Conservation (phyloP, 2,113 vertebrate species). For the Nettapus auritus region DNA sequence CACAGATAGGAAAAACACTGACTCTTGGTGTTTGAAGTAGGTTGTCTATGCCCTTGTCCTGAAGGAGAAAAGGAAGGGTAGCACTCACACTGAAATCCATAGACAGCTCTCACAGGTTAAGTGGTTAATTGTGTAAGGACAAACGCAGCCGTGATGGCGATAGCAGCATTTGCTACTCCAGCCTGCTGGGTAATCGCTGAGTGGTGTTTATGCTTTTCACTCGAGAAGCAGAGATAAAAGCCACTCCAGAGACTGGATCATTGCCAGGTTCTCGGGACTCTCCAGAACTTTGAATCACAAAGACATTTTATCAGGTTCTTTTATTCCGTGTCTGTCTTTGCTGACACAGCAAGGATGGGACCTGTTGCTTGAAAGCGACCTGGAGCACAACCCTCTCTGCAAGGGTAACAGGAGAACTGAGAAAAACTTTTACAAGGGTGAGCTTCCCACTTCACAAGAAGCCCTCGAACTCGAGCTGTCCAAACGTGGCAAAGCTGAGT, state of each 20-base stretch:
- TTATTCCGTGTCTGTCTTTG: not conserved
- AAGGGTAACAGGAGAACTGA: not conserved
- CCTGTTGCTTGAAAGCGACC: not conserved
- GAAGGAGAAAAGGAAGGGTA: slow-evolving; percentile 36
- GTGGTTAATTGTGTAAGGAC: slow-evolving; percentile 52
- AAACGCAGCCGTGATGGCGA: not conserved
- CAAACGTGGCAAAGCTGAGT: not conserved
- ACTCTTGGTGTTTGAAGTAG: slow-evolving; percentile 3
- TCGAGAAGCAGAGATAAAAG: slow-evolving; percentile 29
- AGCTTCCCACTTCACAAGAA: not conserved
- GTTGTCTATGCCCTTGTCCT: slow-evolving; percentile 28
- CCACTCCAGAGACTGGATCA: slow-evolving; percentile 12
- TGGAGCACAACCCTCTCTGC: not conserved
- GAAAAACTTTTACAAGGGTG: not conserved
- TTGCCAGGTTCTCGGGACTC: slow-evolving; percentile 24
- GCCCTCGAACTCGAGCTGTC: not conserved
- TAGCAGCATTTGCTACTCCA: slow-evolving; percentile 18
- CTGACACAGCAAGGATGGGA: slow-evolving; percentile 40
- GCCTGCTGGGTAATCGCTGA: slow-evolving; percentile 26
- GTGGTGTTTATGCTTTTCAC: not conserved
- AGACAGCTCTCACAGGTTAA: slow-evolving; percentile 12
- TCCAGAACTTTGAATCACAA: slow-evolving; percentile 55
- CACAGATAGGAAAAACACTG: not conserved
- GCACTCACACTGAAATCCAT: not conserved
- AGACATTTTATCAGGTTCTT: slow-evolving; percentile 15